These are phyloP conservation scores for Hydropsyche tenuis DNA, from an alignment of 1,140 invertebrate species.

Conservation along the genomic window DNA sequence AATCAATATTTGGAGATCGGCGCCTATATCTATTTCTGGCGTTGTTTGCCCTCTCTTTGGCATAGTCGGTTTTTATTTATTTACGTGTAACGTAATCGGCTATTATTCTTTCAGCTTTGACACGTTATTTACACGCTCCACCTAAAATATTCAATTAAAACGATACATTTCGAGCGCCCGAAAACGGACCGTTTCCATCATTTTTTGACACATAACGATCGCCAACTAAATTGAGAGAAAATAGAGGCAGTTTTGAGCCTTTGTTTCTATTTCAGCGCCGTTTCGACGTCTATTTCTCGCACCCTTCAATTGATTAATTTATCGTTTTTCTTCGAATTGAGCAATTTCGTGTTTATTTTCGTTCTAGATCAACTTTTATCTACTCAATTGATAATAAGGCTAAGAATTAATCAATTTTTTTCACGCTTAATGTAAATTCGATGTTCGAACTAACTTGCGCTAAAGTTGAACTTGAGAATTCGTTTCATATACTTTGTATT, in stretches of 20 bases:
- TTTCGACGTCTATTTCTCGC: neutral
- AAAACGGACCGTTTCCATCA: constrained; percentile 36
- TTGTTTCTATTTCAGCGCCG: neutral
- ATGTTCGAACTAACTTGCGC: too few relatives aligned
- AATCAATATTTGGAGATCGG: constrained; percentile 34
- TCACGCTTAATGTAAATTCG: too few relatives aligned
- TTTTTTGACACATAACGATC: constrained; percentile 37
- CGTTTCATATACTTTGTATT: too few relatives aligned
- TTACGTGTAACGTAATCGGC: constrained; percentile 34
- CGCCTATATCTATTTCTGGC: constrained; percentile 23
- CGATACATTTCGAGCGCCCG: neutral
- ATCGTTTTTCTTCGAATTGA: neutral
- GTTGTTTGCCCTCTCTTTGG: neutral
- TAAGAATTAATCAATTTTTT: too few relatives aligned
- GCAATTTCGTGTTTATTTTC: neutral
- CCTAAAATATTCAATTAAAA: constrained; percentile 34
- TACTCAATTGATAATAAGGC: too few relatives aligned
- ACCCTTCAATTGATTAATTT: neutral
- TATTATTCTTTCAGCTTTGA: constrained; percentile 39
- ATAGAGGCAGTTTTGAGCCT: neutral
- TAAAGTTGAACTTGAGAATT: too few relatives aligned
- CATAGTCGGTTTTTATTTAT: constrained; percentile 18
- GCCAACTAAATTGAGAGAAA: neutral
- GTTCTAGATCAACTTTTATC: too few relatives aligned
- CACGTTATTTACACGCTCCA: constrained; percentile 34